Conservation (phyloP, 2,888 invertebrate species). For the Tuta absoluta region DNA sequence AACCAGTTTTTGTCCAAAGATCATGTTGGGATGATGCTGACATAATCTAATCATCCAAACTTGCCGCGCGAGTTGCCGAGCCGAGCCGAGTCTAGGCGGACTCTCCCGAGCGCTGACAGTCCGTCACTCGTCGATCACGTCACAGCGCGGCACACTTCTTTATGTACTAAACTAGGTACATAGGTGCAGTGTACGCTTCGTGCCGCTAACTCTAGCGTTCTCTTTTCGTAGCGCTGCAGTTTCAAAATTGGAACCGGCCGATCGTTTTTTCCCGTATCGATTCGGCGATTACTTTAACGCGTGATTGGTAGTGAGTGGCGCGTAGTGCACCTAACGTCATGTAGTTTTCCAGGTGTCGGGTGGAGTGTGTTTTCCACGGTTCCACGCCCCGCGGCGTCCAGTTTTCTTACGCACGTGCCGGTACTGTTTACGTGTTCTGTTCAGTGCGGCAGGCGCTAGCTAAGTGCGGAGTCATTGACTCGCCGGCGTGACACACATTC, state of each 20-base stretch:
- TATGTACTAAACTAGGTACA: slow-evolving; percentile 65
- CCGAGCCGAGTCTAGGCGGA: slow-evolving; percentile 53
- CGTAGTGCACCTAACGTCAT: neutral
- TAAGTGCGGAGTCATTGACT: slow-evolving; percentile 74
- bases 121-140: slow-evolving; percentile 68
- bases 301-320: slow-evolving; percentile 51
- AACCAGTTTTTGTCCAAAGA: slow-evolving; percentile 52
- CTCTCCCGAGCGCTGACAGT: slow-evolving; percentile 69
- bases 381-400: slow-evolving; percentile 42
- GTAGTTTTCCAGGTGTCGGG: neutral
- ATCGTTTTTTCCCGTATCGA: slow-evolving; percentile 46
- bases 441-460: slow-evolving; percentile 44
- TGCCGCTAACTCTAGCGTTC: slow-evolving; percentile 60
- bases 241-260: slow-evolving; percentile 59
- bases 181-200: slow-evolving; percentile 64
- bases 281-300: slow-evolving; percentile 44
- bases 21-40: slow-evolving; percentile 60
- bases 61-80: slow-evolving; percentile 44
- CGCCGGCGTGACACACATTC: slow-evolving; percentile 79
- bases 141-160: slow-evolving; percentile 68
- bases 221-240: slow-evolving; percentile 55
- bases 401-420: slow-evolving; percentile 63
- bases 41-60: slow-evolving; percentile 64
- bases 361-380: slow-evolving; percentile 33
- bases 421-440: slow-evolving; percentile 71